Base-by-base conservation (phyloP, 2,888 invertebrate species). In the Crepidodera aurea region DNA sequence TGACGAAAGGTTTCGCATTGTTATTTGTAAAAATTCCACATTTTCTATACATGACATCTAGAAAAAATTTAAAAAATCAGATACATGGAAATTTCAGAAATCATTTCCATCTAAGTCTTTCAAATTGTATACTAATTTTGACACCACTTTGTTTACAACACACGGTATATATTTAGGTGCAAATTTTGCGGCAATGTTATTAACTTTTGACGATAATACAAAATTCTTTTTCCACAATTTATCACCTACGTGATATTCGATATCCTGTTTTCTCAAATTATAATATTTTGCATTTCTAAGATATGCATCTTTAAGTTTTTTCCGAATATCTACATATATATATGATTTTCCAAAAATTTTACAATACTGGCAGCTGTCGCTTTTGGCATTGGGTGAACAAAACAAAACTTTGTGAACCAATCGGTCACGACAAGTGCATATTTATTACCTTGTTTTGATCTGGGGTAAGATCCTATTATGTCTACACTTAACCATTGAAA, bases 131-230 rank as follows among this genome's bases (percentile, higher is more conserved):
- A 65, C 66, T 13, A 69, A 44, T 10, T 63, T 55, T 7, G 67
- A 69, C 0, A 66, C 18, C 7, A 64, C 61, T 42, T 68, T 65
- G 19, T 34, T 54, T 6, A 71, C 55, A 2, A 42, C 39, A 63
- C 69, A 71, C 15, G 65, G 60, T 13, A 70, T 64, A 57, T 54
- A 72, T 57, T 68, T 69, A 0, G 64, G 51, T 12, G 68, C 69
- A 4, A 71, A 44, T 57, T 71, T 70, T 10, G 57, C 59, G 1
- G 53, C 50, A 62, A 66, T 71, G 13, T 64, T 25, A 22, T 69
- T 54, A n/a, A 60, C 19, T 18, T 59, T 64, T 29, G 51, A 60
- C 37, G 70, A 71, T 7, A 66, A 42, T 46, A 63, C 51, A 32
- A 61, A 61, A 46, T 53, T 48, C 10, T 40, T 37, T 25, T 53